phyloP scores from a whole-genome alignment of 2,113 vertebrate species.

The Tricholaema leucomelas region DNA sequence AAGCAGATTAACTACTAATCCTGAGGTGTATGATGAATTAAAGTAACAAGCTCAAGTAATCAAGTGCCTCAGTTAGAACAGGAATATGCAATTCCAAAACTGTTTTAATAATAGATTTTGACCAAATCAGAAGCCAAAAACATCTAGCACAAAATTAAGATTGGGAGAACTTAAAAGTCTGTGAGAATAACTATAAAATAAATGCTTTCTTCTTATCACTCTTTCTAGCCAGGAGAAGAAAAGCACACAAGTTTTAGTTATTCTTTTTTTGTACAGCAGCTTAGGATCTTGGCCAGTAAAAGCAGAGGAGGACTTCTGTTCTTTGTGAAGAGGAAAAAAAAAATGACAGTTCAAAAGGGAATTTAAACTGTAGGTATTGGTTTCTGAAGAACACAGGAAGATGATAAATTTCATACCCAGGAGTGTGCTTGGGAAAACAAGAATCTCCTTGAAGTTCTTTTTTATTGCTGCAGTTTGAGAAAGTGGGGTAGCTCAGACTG shows the following conservation, averaged over 20 bases:
- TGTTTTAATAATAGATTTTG: not conserved
- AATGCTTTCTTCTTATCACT: not conserved
- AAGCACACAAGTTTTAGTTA: not conserved
- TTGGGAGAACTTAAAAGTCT: not conserved
- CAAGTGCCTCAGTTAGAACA: not conserved
- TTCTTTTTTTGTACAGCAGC: not conserved
- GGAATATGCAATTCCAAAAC: not conserved
- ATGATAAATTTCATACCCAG: not conserved
- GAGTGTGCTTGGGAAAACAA: not conserved
- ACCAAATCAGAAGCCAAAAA: not conserved
- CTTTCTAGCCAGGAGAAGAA: not conserved
- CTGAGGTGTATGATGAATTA: not conserved
- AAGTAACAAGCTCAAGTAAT: not conserved
- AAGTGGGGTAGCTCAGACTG: not conserved
- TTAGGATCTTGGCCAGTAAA: not conserved
- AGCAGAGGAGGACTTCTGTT: not conserved
- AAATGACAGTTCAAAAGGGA: not conserved
- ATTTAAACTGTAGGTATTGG: not conserved
- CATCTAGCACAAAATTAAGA: not conserved
- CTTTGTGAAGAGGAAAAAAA: not conserved
- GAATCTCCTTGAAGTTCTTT: not conserved
- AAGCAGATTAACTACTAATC: conserved; percentile 27
- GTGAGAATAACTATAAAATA: not conserved
- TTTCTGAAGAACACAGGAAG: not conserved
- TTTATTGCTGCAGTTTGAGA: not conserved